Conservation (phyloP, 1,140 invertebrate species). For the Drosophila sturtevanti region DNA sequence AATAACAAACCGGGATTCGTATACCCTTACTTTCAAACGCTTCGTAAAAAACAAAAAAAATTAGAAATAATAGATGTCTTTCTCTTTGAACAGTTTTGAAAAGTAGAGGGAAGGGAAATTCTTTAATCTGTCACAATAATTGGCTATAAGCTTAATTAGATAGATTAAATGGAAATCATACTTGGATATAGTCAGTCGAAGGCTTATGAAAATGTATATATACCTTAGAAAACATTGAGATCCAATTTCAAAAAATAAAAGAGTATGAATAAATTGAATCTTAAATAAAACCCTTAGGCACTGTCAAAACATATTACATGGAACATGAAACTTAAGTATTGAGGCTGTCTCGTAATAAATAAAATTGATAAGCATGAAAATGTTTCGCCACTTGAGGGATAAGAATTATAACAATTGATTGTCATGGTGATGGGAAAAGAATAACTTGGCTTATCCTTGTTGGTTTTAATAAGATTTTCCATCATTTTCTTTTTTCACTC, state of each 20-base stretch:
- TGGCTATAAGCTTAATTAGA: no score
- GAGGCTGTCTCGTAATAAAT: neutral
- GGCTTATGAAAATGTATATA: no score
- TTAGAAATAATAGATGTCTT: no score
- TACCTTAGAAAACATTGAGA: neutral
- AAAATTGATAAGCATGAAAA: neutral
- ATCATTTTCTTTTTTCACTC: neutral
- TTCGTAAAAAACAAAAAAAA: no score
- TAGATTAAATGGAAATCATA: no score
- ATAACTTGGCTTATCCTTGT: neutral
- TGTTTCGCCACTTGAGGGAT: neutral
- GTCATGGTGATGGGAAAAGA: neutral
- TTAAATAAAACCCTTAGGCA: conserved; percentile 10
- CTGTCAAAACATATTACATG: conserved; percentile 34
- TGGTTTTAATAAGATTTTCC: neutral
- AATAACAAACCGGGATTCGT: neutral
- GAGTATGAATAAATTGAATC: conserved; percentile 20
- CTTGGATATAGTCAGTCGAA: no score
- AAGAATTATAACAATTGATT: neutral
- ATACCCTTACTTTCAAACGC: neutral
- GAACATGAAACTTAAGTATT: neutral
- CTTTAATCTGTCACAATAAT: no score
- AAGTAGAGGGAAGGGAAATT: no score
- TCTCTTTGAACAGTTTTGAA: no score
- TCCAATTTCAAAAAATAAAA: neutral